Percentiles rank a stretch among this genome's conserved stretches.
These are phyloP conservation scores for Dicerorhinus sumatrensis DNA, from an alignment of 2,113 vertebrate genomes.

Conservation along the genomic window DNA sequence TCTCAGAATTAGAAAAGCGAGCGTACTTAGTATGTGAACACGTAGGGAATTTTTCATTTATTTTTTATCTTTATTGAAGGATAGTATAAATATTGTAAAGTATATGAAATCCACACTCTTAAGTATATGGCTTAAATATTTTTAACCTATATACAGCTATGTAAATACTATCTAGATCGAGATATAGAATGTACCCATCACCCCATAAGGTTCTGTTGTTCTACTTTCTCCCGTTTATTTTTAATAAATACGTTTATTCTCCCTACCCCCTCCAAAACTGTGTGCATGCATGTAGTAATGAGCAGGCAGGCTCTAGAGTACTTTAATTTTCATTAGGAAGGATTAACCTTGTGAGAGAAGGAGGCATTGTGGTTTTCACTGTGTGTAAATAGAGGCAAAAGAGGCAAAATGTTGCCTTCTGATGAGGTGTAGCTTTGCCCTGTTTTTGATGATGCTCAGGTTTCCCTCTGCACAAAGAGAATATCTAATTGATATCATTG, in stretches of 20 bases:
- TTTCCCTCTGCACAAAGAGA: conserved; percentile 80
- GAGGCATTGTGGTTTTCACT: conserved; percentile 63
- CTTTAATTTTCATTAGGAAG: conserved; percentile 82
- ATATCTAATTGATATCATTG: conserved; percentile 85
- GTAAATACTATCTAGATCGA: neutral
- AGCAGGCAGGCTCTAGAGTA: conserved; percentile 68
- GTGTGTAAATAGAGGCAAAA: conserved; percentile 81
- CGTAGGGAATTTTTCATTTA: neutral
- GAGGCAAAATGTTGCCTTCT: conserved; percentile 74
- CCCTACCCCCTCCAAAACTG: conserved; percentile 33
- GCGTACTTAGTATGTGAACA: neutral
- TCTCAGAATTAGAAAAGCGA: conserved; percentile 7
- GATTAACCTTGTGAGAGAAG: conserved; percentile 76
- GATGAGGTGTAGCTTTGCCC: conserved; percentile 57
- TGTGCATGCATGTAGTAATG: conserved; percentile 66
- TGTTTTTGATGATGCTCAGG: conserved; percentile 74
- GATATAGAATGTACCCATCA: neutral
- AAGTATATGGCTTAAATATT: neutral
- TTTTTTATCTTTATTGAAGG: neutral
- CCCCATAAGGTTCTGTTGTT: neutral
- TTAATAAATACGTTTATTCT: neutral
- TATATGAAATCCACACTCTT: neutral
- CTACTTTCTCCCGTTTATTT: neutral
- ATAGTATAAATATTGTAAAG: neutral
- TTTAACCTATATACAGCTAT: neutral